These are phyloP conservation scores for Diaphora mendica DNA, from an alignment of 2,888 invertebrate species.

Conservation along the genomic window DNA sequence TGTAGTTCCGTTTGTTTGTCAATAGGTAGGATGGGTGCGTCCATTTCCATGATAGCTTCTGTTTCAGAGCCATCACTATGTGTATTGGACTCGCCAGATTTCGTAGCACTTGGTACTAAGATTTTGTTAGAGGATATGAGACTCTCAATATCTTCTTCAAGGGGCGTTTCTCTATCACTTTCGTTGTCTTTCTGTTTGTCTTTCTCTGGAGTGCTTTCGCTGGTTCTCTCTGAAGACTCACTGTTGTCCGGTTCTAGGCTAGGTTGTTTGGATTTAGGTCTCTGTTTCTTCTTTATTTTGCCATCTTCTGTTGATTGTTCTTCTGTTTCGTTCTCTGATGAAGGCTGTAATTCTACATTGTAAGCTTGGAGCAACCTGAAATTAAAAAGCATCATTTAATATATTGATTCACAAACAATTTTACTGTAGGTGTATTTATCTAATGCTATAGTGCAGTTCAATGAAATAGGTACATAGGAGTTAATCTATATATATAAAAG, in stretches of 20 bases:
- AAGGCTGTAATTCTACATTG: slow-evolving; percentile 89
- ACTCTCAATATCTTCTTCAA: slow-evolving; percentile 83
- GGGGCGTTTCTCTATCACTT: slow-evolving; percentile 50
- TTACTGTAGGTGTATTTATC: too few species aligned
- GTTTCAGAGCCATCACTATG: slow-evolving; percentile 72
- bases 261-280: slow-evolving; percentile 76
- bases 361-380: slow-evolving; percentile 91
- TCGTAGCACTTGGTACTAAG: slow-evolving; percentile 72
- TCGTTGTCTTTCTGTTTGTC: slow-evolving; percentile 59
- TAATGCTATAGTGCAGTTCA: too few species aligned
- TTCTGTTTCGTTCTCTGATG: slow-evolving; percentile 80
- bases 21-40: slow-evolving; percentile 66
- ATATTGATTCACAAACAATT: too few species aligned
- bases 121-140: slow-evolving; percentile 84
- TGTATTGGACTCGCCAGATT: slow-evolving; percentile 55
- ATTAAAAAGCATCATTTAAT: slow-evolving; percentile 2
- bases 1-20: slow-evolving; percentile 83
- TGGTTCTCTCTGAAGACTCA: slow-evolving; percentile 72
- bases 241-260: slow-evolving; percentile 77
- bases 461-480: not conserved
- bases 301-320: slow-evolving; percentile 69
- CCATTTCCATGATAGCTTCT: slow-evolving; percentile 68
- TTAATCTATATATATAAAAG: too few species aligned
- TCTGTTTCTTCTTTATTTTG: slow-evolving; percentile 77
- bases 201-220: slow-evolving; percentile 75